phyloP scores from a whole-genome alignment of 2,888 invertebrate genomes.

The Plutella xylostella region DNA sequence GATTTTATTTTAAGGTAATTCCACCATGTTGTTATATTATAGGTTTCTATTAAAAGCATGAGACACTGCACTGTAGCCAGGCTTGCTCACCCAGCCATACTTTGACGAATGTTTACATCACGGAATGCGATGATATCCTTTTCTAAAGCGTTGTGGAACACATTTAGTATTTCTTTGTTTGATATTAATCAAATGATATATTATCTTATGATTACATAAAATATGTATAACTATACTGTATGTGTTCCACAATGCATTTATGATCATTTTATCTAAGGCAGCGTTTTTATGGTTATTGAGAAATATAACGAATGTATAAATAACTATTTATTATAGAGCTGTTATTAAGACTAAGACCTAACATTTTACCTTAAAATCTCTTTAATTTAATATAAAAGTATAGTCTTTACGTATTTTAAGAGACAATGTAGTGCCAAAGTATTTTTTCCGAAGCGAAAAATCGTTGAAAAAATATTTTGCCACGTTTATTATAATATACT shows the following conservation, averaged over 20 bases:
- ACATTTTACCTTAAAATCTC: slow-evolving; percentile 15
- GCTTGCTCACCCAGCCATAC: slow-evolving; percentile 15
- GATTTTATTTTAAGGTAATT: slow-evolving; percentile 1
- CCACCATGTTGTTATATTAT: slow-evolving; percentile 11
- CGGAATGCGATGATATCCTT: slow-evolving; percentile 10
- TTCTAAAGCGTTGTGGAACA: slow-evolving; percentile 9
- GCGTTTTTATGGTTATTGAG: slow-evolving; percentile 3
- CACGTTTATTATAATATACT: slow-evolving; percentile 22
- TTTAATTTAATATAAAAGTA: slow-evolving; percentile 16
- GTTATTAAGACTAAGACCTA: slow-evolving; percentile 12
- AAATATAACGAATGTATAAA: slow-evolving; percentile 12
- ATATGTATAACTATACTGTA: not conserved
- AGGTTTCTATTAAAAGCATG: slow-evolving; percentile 13
- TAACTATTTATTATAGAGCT: slow-evolving; percentile 9
- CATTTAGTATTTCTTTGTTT: not conserved
- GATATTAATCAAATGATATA: not conserved
- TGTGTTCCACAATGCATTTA: not conserved
- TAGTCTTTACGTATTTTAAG: slow-evolving; percentile 13
- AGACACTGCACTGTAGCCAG: slow-evolving; percentile 16
- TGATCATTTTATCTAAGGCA: slow-evolving; percentile 6
- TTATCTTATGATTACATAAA: not conserved
- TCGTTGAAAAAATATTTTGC: slow-evolving; percentile 28
- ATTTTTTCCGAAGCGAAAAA: slow-evolving; percentile 11
- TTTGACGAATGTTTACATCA: slow-evolving; percentile 5
- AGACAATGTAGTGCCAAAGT: slow-evolving; percentile 17